A percentile compares a stretch with the other conserved stretches of the same genome.
Conservation (phyloP, 2,797 vertebrate genomes). For the Notolabrus celidotus region DNA sequence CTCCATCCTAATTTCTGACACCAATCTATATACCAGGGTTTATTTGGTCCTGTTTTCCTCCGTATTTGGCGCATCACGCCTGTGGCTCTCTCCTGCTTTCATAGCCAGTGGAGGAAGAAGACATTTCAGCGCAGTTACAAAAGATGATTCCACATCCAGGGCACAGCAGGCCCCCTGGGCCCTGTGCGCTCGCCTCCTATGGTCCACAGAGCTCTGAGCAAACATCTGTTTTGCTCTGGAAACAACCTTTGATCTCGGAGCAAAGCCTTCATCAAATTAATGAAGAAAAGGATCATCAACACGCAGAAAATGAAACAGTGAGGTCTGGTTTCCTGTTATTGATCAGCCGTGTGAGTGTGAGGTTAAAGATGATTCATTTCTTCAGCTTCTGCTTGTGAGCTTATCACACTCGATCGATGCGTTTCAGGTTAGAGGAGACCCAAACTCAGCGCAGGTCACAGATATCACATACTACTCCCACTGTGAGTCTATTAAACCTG, state of each 20-base stretch:
- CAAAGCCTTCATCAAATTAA: conserved; percentile 56
- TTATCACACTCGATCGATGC: conserved; percentile 35
- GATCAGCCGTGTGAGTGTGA: conserved; percentile 40
- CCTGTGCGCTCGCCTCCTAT: conserved; percentile 44
- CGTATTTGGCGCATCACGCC: conserved; percentile 30
- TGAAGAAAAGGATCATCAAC: conserved; percentile 52
- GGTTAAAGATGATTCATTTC: conserved; percentile 57
- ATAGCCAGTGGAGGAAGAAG: conserved; percentile 53
- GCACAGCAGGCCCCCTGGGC: conserved; percentile 58
- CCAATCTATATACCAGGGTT: conserved; percentile 11
- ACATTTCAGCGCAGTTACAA: conserved; percentile 75
- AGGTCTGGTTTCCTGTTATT: conserved; percentile 44
- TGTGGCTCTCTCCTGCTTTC: conserved; percentile 53
- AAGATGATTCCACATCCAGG: conserved; percentile 74
- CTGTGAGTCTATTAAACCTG: conserved; percentile 23
- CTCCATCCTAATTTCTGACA: conserved; percentile 30
- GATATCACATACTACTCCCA: conserved; percentile 11
- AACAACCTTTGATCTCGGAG: conserved; percentile 71
- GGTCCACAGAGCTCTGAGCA: conserved; percentile 64
- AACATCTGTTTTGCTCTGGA: conserved; percentile 77
- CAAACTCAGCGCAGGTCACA: conserved; percentile 12
- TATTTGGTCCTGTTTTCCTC: conserved; percentile 36
- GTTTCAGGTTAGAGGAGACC: conserved; percentile 24
- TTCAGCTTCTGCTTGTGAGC: conserved; percentile 26
- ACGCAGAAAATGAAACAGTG: conserved; percentile 33